Evolutionary conservation across 1,140 invertebrate genomes (phyloP).

Genomic region (Drosophila athabasca): DNA sequence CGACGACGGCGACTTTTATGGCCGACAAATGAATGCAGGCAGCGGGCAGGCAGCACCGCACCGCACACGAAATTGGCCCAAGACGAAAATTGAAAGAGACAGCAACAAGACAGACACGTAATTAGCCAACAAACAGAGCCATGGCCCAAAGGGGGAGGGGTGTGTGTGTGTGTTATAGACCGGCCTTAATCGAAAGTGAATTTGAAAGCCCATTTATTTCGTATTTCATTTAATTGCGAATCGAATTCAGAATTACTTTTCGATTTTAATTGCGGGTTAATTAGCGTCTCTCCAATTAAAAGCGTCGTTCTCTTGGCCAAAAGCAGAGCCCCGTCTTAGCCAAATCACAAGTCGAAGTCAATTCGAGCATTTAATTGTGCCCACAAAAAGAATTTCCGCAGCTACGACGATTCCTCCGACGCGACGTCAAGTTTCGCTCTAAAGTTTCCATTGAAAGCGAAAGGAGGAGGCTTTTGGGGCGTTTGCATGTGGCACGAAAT

Average conservation of each 20-base stretch:
- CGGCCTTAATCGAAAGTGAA: conserved; percentile 63
- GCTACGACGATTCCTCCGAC: conserved; percentile 23
- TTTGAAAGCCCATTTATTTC: conserved; percentile 53
- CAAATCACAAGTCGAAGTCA: conserved; percentile 13
- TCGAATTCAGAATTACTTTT: conserved; percentile 63
- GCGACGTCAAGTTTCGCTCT: conserved; percentile 10
- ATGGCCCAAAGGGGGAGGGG: not conserved
- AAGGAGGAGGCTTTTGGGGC: conserved; percentile 38
- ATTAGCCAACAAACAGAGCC: conserved; percentile 62
- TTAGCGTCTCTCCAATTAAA: conserved; percentile 69
- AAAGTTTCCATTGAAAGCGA: conserved; percentile 51
- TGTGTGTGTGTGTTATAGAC: conserved; percentile 10
- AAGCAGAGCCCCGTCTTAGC: not conserved
- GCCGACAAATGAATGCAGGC: conserved; percentile 77
- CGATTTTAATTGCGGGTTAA: conserved; percentile 73
- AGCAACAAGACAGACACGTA: conserved; percentile 66
- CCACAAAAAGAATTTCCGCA: conserved; percentile 71
- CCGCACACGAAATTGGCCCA: conserved; percentile 54
- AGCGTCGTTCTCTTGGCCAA: conserved; percentile 34
- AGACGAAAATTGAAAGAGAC: conserved; percentile 79
- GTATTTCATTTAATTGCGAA: conserved; percentile 65
- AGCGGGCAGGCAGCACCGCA: conserved; percentile 40
- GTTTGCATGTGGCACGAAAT: conserved; percentile 65
- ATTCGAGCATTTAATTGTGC: conserved; percentile 71
- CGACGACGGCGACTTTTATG: conserved; percentile 79